Base-by-base conservation (phyloP, 2,888 invertebrate species). In the Linnaemya tessellans region DNA sequence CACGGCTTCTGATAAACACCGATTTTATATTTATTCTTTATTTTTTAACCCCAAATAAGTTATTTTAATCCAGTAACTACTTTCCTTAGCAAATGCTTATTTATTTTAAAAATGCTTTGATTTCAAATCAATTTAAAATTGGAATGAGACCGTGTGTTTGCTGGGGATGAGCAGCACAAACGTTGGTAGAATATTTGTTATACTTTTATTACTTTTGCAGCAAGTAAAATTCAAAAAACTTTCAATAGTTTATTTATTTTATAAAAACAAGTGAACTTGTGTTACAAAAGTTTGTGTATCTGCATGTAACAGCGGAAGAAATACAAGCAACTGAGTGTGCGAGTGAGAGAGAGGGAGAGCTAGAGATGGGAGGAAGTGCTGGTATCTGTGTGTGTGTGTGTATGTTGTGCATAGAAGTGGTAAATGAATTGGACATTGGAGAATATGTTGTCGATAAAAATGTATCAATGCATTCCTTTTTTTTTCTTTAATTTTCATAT, bases 391-490 rank as follows among this genome's bases (percentile, higher is more conserved):
- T 54, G 30, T 30, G 30, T 64, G 49, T 51, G n/a, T 54, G 10
- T 56, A 43, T 51, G 25, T 58, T 75, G 75, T 60, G 49, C 77
- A 80, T 62, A 77, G 67, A 70, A 68, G 64, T 77, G 73, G 67
- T 73, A 84, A 81, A 80, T 81, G 77, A 84, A 84, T 84, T 84
- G 84, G 84, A 62, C 84, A 68, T 71, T 60, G 67, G 84, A 84
- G 84, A 84, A 81, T 84, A 81, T 78, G 84, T 71, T 84, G 78
- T 54, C 67, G 71, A 83, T 83, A 83, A 83, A 83, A 78, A 73
- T 82, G 71, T 78, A 78, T 71, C 70, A 81, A 80, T 73, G 51
- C 25, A 22, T 25, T 54, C 64, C 54, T 38, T 73, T 62, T 20
- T 22, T 41, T 70, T 62, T 43, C 43, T 54, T 38, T n/a, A n/a